A percentile compares a stretch with the other conserved stretches of the same genome.
phyloP scores from a whole-genome alignment of 2,797 vertebrate species.

The Crenichthys baileyi region DNA sequence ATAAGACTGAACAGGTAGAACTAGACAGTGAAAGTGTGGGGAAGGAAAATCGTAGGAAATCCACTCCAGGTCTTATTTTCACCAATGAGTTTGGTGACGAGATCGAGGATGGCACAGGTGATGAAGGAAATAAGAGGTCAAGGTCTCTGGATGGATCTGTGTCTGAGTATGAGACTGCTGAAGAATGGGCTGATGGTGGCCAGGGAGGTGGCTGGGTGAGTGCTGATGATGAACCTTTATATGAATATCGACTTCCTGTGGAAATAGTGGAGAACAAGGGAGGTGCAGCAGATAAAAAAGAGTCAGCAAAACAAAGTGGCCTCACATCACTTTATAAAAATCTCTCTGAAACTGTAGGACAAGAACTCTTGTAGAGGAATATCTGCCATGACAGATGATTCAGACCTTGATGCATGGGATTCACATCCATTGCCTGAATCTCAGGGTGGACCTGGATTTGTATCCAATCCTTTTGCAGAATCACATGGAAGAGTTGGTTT shows the following conservation, averaged over 20 bases:
- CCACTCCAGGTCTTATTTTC: constrained; percentile 79
- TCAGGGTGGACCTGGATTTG: not conserved
- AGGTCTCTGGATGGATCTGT: constrained; percentile 74
- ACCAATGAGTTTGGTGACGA: constrained; percentile 78
- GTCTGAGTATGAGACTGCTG: constrained; percentile 78
- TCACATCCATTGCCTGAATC: constrained; percentile 5
- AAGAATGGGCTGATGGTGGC: constrained; percentile 76
- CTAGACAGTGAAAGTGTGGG: constrained; percentile 21
- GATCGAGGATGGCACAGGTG: constrained; percentile 62
- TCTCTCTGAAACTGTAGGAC: not conserved
- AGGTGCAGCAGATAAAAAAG: not conserved
- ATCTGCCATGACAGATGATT: not conserved
- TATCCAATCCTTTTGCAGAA: not conserved
- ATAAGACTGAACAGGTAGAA: constrained; percentile 28
- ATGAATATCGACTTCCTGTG: constrained; percentile 2
- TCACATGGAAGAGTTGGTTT: not conserved
- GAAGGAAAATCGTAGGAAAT: constrained; percentile 54
- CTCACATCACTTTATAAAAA: constrained; percentile 14
- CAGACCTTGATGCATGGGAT: not conserved
- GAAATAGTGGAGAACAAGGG: constrained; percentile 9
- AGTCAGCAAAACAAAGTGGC: constrained; percentile 15
- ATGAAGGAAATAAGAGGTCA: constrained; percentile 43
- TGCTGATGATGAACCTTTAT: constrained; percentile 67
- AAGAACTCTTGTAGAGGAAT: not conserved
- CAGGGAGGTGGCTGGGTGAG: constrained; percentile 70